Evolutionary conservation across 1,140 invertebrate genomes (phyloP).

Genomic region (Halesus radiatus): DNA sequence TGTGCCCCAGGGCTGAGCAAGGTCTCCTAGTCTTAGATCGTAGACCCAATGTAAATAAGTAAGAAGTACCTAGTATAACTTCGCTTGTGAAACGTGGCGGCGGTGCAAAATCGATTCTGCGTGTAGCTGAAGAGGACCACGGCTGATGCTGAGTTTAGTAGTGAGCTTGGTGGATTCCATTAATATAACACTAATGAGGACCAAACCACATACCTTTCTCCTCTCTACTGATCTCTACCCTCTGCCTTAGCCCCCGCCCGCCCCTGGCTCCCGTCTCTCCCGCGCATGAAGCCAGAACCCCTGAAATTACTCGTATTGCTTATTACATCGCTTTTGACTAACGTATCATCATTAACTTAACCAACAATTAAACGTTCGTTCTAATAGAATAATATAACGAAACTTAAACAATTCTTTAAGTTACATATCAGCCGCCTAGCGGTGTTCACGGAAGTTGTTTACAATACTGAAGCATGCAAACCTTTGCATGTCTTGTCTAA

Average conservation of each 20-base stretch:
- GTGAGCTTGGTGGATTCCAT: slow-evolving; percentile 39
- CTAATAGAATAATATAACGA: not conserved
- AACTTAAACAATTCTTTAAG: not conserved
- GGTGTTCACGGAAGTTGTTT: too few species aligned
- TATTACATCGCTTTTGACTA: slow-evolving; percentile 43
- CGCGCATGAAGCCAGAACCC: slow-evolving; percentile 32
- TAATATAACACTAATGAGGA: slow-evolving; percentile 32
- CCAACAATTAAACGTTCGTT: not conserved
- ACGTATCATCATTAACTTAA: slow-evolving; percentile 13
- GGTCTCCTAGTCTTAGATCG: slow-evolving; percentile 49
- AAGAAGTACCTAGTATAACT: slow-evolving; percentile 54
- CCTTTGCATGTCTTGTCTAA: slow-evolving; percentile 21
- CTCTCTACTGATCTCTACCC: slow-evolving; percentile 1
- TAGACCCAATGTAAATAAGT: slow-evolving; percentile 56
- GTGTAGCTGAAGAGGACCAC: slow-evolving; percentile 39
- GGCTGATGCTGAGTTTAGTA: slow-evolving; percentile 34
- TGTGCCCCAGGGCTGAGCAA: slow-evolving; percentile 55
- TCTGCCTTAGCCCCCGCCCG: not conserved
- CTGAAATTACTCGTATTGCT: not conserved
- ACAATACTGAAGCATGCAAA: slow-evolving; percentile 23
- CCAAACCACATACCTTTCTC: not conserved
- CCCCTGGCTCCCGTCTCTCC: slow-evolving; percentile 4
- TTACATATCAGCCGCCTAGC: not conserved
- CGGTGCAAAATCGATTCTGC: slow-evolving; percentile 58
- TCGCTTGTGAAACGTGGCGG: slow-evolving; percentile 55